Conservation (phyloP, 2,797 vertebrate genomes). For the Enoplosus armatus region DNA sequence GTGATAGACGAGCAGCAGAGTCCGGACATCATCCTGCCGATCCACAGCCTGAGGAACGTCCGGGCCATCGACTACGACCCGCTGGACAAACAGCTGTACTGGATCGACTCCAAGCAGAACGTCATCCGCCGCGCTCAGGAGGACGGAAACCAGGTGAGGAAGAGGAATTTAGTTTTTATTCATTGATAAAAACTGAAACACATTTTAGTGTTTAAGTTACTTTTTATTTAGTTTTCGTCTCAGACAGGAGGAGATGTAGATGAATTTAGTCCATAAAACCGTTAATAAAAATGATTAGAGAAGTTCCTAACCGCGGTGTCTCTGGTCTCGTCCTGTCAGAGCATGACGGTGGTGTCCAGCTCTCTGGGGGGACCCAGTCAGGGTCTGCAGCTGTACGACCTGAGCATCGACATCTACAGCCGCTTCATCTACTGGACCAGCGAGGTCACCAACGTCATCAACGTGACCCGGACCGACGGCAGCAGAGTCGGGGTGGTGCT, state of each 20-base stretch:
- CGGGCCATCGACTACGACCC: conserved; percentile 97
- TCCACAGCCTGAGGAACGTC: conserved; percentile 94
- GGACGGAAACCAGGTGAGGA: conserved; percentile 93
- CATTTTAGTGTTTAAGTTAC: no score
- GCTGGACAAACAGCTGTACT: conserved; percentile 95
- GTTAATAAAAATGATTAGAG: no score
- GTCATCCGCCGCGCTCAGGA: conserved; percentile 93
- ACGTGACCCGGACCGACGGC: conserved; percentile 93
- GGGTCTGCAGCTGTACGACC: conserved; percentile 94
- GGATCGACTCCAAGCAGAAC: conserved; percentile 98
- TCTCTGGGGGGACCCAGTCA: conserved; percentile 86
- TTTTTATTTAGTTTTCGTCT: no score
- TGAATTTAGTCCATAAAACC: no score
- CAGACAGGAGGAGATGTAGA: no score
- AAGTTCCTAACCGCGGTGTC: accelerated
- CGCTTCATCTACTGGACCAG: conserved; percentile 99
- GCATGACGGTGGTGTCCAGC: conserved; percentile 92
- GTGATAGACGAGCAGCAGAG: conserved; percentile 98
- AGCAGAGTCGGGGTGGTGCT: conserved; percentile 93
- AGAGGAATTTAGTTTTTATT: no score
- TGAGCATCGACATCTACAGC: conserved; percentile 98
- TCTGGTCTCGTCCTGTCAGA: conserved; percentile 76
- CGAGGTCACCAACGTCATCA: conserved; percentile 97
- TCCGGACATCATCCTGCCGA: conserved; percentile 97
- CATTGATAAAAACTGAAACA: no score